Evolutionary conservation across 2,888 invertebrate species (phyloP).

Genomic region (Yponomeuta evonymella): DNA sequence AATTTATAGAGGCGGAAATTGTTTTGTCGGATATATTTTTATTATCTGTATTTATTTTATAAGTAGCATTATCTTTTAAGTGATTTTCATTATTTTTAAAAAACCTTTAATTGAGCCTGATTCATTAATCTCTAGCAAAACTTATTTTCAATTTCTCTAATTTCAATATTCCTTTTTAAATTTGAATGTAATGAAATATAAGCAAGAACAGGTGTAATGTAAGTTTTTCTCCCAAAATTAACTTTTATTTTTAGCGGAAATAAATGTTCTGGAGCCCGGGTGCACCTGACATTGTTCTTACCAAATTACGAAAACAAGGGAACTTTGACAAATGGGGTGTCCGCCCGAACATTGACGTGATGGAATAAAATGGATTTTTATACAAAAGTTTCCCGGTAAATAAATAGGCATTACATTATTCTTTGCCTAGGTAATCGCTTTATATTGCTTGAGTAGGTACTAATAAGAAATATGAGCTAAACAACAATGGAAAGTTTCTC

Average conservation of each 20-base stretch:
- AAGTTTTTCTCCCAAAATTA: neutral
- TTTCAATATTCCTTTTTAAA: neutral
- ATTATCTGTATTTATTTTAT: no score
- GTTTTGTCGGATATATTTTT: no score
- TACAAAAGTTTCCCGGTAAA: neutral
- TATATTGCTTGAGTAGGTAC: neutral
- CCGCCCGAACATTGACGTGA: conserved; percentile 30
- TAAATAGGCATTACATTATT: neutral
- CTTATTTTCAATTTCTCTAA: neutral
- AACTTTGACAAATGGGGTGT: conserved; percentile 25
- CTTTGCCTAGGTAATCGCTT: neutral
- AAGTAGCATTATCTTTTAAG: no score
- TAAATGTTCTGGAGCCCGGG: neutral
- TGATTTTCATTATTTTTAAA: no score
- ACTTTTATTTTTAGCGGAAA: neutral
- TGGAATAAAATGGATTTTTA: conserved; percentile 24
- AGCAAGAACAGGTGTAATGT: neutral
- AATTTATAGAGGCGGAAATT: no score
- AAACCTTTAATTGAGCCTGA: no score
- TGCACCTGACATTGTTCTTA: neutral
- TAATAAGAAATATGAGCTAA: neutral
- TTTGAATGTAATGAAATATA: no score
- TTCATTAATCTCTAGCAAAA: no score
- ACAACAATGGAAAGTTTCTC: neutral
- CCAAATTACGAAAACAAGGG: neutral